Base-by-base conservation (phyloP, 1,140 invertebrate genomes). In the Ganaspis sp. region DNA sequence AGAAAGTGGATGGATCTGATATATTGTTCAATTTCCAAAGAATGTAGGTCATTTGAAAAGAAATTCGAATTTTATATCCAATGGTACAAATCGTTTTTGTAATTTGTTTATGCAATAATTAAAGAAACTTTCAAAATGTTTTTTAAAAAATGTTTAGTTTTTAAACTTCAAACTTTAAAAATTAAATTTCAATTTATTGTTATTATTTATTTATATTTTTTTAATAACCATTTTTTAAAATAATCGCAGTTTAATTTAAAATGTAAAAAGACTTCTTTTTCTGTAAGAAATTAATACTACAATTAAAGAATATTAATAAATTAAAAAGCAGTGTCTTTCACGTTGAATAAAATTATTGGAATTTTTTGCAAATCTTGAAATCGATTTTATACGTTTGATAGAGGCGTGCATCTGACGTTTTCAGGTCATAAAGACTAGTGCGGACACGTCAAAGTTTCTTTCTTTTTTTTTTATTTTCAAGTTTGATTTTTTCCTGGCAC, bases 11-110 rank as follows among this genome's bases (percentile, higher is more conserved):
- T 5, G 45, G 17, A 49, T 17, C 45, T n/a, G 45, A 49, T 49
- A 49, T 49, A 49, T 49, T 49, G 45, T 49, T 49, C 45, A 17
- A 49, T 15, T 17, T 45, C 12, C 42, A 49, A 49, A 15, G 12
- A 49, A 49, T n/a, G n/a, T 49, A 49, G 45, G 45, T 49, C 45
- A 49, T 49, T 49, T 15, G 45, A 17, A 49, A 49, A 5, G n/a
- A 49, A 49, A 49, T 49, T 49, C 45, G 45, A 49, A 49, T 49
- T 49, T 49, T 49, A 49, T 49, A 49, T 49, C 45, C 45, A 49
- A 5, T 4, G 45, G 17, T 49, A n/a, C 45, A 49, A 49, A 49
- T n/a, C 17, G 15, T 45, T 49, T 49, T 49, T 49, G 45, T n/a
- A 15, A 49, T 49, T 15, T n/a, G 4, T 45, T 17, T 45, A 45